These are phyloP conservation scores for Lathamus discolor DNA, from an alignment of 2,113 vertebrate species.

Conservation along the genomic window DNA sequence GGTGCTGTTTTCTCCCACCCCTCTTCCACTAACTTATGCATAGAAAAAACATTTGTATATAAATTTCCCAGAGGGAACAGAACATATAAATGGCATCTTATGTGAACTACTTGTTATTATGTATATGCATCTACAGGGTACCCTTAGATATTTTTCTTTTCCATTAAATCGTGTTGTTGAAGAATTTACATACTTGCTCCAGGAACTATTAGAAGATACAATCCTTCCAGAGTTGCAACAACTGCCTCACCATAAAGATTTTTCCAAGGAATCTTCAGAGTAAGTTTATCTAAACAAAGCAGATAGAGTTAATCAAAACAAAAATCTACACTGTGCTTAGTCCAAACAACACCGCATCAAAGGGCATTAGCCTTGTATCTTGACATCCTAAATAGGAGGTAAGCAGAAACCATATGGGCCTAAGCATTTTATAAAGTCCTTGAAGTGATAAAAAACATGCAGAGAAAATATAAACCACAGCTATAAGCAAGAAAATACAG, in stretches of 20 bases:
- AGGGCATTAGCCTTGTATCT: neutral
- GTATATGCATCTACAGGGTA: neutral
- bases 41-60: neutral
- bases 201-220: conserved; percentile 93
- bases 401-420: neutral
- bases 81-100: neutral
- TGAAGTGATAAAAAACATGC: neutral
- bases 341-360: neutral
- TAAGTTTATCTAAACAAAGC: conserved; percentile 87
- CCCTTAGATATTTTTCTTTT: neutral
- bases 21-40: neutral
- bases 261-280: conserved; percentile 98
- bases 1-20: neutral
- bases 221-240: conserved; percentile 90
- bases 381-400: neutral
- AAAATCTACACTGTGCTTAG: neutral
- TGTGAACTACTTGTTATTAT: neutral
- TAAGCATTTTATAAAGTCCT: neutral
- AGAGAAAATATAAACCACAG: neutral
- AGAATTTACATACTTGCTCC: conserved; percentile 87
- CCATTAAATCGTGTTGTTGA: neutral
- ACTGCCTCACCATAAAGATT: conserved; percentile 96
- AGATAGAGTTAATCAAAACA: neutral
- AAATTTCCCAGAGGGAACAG: neutral
- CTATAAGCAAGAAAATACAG: neutral